Percentiles rank a stretch among this genome's conserved stretches.
Conservation (phyloP, 1,140 invertebrate genomes). For the Mya arenaria region DNA sequence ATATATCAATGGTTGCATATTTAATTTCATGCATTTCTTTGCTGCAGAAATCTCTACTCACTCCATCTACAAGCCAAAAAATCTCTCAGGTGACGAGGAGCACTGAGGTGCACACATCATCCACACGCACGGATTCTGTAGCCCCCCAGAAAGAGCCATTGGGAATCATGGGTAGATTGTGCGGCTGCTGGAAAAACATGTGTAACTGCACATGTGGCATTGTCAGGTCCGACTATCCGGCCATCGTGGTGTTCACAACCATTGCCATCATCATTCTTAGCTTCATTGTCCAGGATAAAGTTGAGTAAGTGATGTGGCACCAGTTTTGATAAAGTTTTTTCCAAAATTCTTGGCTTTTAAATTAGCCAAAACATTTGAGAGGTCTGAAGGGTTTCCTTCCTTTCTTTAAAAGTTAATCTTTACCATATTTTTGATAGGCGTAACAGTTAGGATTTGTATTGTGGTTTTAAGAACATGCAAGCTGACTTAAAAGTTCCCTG, state of each 20-base stretch:
- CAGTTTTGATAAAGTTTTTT: background rate
- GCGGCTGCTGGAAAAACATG: background rate
- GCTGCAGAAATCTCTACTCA: slow-evolving; percentile 23
- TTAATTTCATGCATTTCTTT: background rate
- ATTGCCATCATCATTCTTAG: slow-evolving; percentile 34
- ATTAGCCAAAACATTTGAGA: background rate
- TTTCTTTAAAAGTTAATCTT: background rate
- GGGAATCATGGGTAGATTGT: background rate
- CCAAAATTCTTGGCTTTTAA: background rate
- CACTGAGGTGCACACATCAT: slow-evolving; percentile 22
- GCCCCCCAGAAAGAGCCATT: too few species aligned
- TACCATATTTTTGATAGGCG: background rate
- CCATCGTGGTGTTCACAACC: slow-evolving; percentile 35
- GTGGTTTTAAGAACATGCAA: background rate
- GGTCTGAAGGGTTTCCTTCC: background rate
- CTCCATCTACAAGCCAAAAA: background rate
- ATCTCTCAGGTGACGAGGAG: background rate
- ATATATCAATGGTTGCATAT: too few species aligned
- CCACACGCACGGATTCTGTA: background rate
- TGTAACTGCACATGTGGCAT: slow-evolving; percentile 11
- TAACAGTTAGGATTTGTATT: background rate
- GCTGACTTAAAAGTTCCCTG: background rate
- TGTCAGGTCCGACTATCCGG: slow-evolving; percentile 28
- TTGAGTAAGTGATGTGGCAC: slow-evolving; percentile 36
- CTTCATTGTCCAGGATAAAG: slow-evolving; percentile 35